Conservation (phyloP, 2,888 invertebrate species). For the Lumbricus terrestris region DNA sequence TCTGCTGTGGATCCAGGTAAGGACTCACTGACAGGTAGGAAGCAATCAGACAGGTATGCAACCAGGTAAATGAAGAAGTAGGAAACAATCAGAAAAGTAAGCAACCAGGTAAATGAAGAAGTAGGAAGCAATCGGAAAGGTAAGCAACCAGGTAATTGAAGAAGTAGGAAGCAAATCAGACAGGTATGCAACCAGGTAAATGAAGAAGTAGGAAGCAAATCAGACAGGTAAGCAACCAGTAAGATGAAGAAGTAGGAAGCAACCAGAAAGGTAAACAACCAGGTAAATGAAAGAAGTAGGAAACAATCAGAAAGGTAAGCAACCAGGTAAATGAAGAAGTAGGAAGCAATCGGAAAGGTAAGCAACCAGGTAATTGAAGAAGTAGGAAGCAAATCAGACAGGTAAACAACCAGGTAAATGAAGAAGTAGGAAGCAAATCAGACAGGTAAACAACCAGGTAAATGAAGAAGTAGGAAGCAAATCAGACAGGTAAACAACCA, state of each 20-base stretch:
- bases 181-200: not conserved
- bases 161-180: not conserved
- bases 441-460: not conserved
- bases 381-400: not conserved
- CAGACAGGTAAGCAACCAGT: not conserved
- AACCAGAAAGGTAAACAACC: no score
- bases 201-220: not conserved
- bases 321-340: not conserved
- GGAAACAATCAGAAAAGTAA: not conserved
- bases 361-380: not conserved
- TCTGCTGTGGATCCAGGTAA: slow-evolving; percentile 32
- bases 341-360: not conserved
- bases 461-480: not conserved
- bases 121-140: no score
- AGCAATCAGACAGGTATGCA: not conserved
- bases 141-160: no score
- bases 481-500: not conserved
- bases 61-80: not conserved
- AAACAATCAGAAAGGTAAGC: not conserved
- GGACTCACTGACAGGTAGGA: slow-evolving; percentile 32
- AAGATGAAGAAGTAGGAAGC: not conserved
- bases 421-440: not conserved
- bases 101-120: not conserved
- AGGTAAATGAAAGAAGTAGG: not conserved
- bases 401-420: no score